phyloP scores from a whole-genome alignment of 2,113 vertebrate genomes.

The Carassius gibelio region DNA sequence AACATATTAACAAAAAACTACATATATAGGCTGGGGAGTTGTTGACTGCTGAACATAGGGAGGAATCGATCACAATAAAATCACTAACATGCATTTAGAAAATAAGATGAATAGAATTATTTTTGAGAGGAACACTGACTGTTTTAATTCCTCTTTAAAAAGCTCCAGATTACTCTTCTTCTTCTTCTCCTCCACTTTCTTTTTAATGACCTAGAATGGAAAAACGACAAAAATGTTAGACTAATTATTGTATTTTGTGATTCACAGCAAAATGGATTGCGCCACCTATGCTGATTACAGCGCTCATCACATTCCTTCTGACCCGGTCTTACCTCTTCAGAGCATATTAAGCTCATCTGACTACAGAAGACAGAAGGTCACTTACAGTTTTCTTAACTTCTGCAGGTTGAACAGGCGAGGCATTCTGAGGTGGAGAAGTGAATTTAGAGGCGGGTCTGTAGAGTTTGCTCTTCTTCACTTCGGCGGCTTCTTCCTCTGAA shows the following conservation, averaged over 20 bases:
- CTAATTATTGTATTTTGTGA: not conserved
- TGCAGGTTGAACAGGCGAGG: slow-evolving; percentile 54
- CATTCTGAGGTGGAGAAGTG: slow-evolving; percentile 65
- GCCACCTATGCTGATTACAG: not conserved
- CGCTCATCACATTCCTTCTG: not conserved
- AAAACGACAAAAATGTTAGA: not conserved
- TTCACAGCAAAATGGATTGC: too few species aligned
- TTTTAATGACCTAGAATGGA: slow-evolving; percentile 71
- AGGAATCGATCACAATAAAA: not conserved
- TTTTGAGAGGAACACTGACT: slow-evolving; percentile 65
- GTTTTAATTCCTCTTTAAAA: slow-evolving; percentile 81
- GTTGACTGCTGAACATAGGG: too few species aligned
- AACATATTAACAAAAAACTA: not conserved
- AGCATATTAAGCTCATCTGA: slow-evolving; percentile 10
- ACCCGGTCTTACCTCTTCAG: slow-evolving; percentile 14
- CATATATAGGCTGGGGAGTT: too few species aligned
- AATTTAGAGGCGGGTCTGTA: slow-evolving; percentile 77
- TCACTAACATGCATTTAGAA: not conserved
- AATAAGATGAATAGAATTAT: not conserved
- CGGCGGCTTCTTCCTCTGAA: slow-evolving; percentile 76
- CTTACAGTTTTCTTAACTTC: slow-evolving; percentile 75
- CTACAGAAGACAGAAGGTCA: slow-evolving; percentile 41
- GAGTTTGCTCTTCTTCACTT: slow-evolving; percentile 75
- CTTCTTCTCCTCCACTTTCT: slow-evolving; percentile 78
- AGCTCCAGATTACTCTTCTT: slow-evolving; percentile 82